Evolutionary conservation across 1,140 invertebrate genomes (phyloP), one percentile per base, ranked within the genome.

Genomic region (Scaptomyza graminum): DNA sequence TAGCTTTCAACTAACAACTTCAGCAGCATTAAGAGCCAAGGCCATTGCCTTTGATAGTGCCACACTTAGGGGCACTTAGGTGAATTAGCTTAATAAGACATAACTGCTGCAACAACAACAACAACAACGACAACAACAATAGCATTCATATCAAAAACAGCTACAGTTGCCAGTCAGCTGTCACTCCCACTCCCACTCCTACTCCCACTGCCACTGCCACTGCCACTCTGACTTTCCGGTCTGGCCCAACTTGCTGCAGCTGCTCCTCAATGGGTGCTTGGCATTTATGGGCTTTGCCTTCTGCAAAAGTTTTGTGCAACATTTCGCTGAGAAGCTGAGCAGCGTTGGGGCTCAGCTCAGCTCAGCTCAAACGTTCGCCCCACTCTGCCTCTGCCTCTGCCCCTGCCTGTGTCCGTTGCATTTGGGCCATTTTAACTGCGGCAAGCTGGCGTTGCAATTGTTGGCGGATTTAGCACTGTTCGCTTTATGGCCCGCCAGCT

Each of bases 401-500:
- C 6, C 1, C n/a, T 13, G n/a, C 18, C 22, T 13, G 22, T 22
- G 18, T 22, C 18, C 37, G 9, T 6, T 8, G 49, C 13, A 39
- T 57, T 47, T 44, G 22, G 59, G 55, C 55, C 49, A 77, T 76
- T 76, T 63, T 50, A 66, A 80, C 52, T 80, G 73, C 77, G 65
- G 65, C 71, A 63, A 68, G 46, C 69, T 74, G 65, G 74, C 37
- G 15, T n/a, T 65, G 67, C 80, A 78, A 79, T 74, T 76, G 81
- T 66, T 76, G 68, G 62, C 61, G 80, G 61, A 81, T 70, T 67
- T 85, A 80, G 79, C 77, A 79, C 74, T 63, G 82, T 52, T 66
- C 77, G 74, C 77, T 80, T 80, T 76, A 84, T 85, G 80, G 81
- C 50, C 76, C 54, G 55, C 56, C 71, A 75, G 65, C 64, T 76